These are phyloP conservation scores for Conomelus anceps DNA, from an alignment of 2,888 invertebrate species.

Conservation along the genomic window DNA sequence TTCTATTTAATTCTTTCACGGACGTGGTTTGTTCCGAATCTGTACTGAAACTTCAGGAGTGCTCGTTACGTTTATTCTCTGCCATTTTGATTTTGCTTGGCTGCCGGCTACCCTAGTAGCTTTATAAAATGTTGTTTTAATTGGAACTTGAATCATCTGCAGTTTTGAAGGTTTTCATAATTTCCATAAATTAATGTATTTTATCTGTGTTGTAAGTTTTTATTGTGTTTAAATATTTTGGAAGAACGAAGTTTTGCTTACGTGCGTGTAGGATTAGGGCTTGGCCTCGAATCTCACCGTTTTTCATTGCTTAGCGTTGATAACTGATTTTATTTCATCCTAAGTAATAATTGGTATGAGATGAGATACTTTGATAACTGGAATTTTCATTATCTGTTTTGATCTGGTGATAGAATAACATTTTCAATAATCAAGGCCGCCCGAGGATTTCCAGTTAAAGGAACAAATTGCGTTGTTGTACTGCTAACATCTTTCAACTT, in stretches of 20 bases:
- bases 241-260: neutral
- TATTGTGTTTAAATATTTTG: neutral
- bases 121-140: conserved; percentile 8
- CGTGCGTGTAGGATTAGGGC: neutral
- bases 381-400: neutral
- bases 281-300: neutral
- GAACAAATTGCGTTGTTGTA: neutral
- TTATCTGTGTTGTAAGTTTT: neutral
- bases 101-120: conserved; percentile 26
- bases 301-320: neutral
- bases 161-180: neutral
- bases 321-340: neutral
- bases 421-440: neutral
- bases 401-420: neutral
- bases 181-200: neutral
- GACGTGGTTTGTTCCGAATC: conserved; percentile 7
- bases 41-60: conserved; percentile 43
- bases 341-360: neutral
- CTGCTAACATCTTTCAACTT: no score
- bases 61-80: conserved; percentile 43
- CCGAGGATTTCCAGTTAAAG: neutral
- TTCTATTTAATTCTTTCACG: conserved; percentile 2
- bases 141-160: neutral
- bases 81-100: conserved; percentile 33
- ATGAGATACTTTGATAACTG: neutral